phyloP scores from a whole-genome alignment of 2,888 invertebrate genomes.

The Willowsia nigromaculata region DNA sequence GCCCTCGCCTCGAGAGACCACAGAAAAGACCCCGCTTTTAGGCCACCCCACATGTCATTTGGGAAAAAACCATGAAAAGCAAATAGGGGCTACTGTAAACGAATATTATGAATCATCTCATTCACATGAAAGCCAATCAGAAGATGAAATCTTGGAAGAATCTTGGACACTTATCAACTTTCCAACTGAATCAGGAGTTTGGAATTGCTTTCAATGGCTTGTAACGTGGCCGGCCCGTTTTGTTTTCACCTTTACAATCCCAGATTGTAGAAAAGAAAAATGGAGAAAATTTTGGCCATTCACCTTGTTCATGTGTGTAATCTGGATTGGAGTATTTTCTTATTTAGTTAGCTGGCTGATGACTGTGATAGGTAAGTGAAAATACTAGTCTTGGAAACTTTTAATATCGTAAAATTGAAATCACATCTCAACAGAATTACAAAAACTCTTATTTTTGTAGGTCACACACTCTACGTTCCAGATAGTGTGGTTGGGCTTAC shows the following conservation, averaged over 20 bases:
- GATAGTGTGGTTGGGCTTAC: constrained; percentile 96
- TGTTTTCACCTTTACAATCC: constrained; percentile 87
- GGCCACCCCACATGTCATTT: too few species aligned
- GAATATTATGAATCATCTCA: too few species aligned
- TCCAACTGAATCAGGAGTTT: constrained; percentile 48
- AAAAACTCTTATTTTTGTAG: constrained; percentile 80
- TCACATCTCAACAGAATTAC: too few species aligned
- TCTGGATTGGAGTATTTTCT: constrained; percentile 92
- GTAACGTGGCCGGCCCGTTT: constrained; percentile 88
- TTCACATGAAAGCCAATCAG: too few species aligned
- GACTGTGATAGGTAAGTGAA: constrained; percentile 87
- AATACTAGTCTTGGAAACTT: background rate
- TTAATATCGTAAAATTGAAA: too few species aligned
- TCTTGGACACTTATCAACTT: too few species aligned
- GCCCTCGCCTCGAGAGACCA: too few species aligned
- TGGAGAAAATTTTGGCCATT: constrained; percentile 82
- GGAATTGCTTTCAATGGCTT: constrained; percentile 83
- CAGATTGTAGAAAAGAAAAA: constrained; percentile 85
- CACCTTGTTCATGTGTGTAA: constrained; percentile 91
- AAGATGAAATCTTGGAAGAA: too few species aligned
- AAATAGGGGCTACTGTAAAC: too few species aligned
- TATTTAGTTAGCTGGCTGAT: constrained; percentile 96
- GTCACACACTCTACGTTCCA: constrained; percentile 89
- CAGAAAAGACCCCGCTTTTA: too few species aligned
- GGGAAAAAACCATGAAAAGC: too few species aligned